Base-by-base conservation (phyloP, 1,140 invertebrate genomes). In the Drosophila busckii region DNA sequence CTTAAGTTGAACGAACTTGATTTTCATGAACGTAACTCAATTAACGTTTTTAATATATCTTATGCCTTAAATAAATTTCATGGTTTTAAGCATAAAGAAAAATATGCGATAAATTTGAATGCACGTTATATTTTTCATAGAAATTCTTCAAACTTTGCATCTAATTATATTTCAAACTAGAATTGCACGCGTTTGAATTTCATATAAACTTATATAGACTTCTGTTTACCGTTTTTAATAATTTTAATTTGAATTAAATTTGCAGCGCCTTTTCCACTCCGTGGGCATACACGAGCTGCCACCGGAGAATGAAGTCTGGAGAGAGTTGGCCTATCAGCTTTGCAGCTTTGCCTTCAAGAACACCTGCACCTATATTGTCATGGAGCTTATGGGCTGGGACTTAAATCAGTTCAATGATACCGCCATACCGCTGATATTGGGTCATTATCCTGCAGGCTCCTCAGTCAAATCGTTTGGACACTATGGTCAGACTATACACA, bases 301-400 rank as follows among this genome's bases (percentile, higher is more conserved):
- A 0, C 63, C 64, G 0, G 73, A 80, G 15, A 46, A 22, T 3
- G 68, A 73, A 3, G 73, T 73, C 6, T 78, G 54, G 49, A 54
- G 31, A 1, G 10, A 65, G 13, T 29, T 78, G 10, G 0, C 7
- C 0, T 55, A 73, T 3, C 52, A 71, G 2, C 3, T 56, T 0
- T 80, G 73, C 13, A 65, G 41, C 9, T 65, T 69, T 25, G 45
- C 23, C 0, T 50, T 73, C 4, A 35, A 88, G 26, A 52, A 78
- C 9, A 46, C 91, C 0, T 92, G 91, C 67, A 67, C 62, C 1
- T 90, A 90, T 38, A 22, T 89, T 1, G 4, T 91, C 0, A 91
- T 92, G 64, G 54, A 90, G 2, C 0, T 90, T 0, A 70, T 70
- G 80, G 92, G 90, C 37, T 90, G 88, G 32, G 88, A 89, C 52